Evolutionary conservation across 2,888 invertebrate species (phyloP).

Genomic region (Lapara coniferarum): DNA sequence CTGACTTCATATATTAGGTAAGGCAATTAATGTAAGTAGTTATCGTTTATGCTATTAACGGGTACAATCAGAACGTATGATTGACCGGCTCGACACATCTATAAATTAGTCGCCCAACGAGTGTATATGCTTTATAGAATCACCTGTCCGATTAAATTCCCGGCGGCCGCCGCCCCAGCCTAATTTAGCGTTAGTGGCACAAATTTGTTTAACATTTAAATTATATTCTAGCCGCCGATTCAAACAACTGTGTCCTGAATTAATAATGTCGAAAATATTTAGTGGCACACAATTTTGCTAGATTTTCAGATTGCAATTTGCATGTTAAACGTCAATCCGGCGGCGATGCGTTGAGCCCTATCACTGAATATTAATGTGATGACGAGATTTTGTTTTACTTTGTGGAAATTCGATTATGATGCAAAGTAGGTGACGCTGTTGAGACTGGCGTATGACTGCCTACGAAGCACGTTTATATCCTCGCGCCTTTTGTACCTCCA

Average conservation of each 20-base stretch:
- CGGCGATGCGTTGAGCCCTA: conserved; percentile 78
- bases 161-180: conserved; percentile 60
- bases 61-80: conserved; percentile 11
- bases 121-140: conserved; percentile 37
- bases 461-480: neutral
- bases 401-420: conserved; percentile 81
- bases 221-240: conserved; percentile 77
- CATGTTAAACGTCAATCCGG: conserved; percentile 82
- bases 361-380: conserved; percentile 81
- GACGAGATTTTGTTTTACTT: conserved; percentile 82
- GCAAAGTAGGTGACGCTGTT: conserved; percentile 72
- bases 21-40: too few species aligned
- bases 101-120: conserved; percentile 19
- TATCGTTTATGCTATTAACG: neutral
- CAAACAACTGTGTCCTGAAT: conserved; percentile 78
- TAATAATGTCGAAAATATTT: conserved; percentile 80
- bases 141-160: conserved; percentile 71
- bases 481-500: neutral
- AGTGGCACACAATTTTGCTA: conserved; percentile 79
- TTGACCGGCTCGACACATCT: conserved; percentile 8
- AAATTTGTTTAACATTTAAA: conserved; percentile 82
- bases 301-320: conserved; percentile 83
- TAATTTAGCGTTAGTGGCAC: conserved; percentile 75
- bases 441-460: conserved; percentile 30
- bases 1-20: too few species aligned